These are phyloP conservation scores for Frieseomelitta varia DNA, from an alignment of 1,140 invertebrate species.

Conservation along the genomic window DNA sequence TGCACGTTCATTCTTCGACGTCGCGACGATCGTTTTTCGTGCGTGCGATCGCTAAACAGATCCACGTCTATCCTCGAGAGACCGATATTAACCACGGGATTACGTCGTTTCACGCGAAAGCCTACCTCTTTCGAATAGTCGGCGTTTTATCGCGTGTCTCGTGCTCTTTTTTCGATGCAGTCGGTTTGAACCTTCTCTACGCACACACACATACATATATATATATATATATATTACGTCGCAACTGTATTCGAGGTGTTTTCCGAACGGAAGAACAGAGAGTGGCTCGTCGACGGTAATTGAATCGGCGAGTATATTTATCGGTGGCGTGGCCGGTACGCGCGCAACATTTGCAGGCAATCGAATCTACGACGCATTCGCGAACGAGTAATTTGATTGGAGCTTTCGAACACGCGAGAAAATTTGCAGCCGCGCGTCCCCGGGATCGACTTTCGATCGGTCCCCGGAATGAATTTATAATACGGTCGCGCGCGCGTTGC, in stretches of 20 bases:
- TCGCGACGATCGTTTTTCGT: slow-evolving; percentile 1
- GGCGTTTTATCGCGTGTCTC: not conserved
- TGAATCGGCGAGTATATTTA: slow-evolving; percentile 40
- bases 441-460: not conserved
- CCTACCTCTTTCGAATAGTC: not conserved
- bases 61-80: slow-evolving; percentile 45
- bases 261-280: not conserved
- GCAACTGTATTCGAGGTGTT: not conserved
- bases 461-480: slow-evolving; percentile 6
- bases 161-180: not conserved
- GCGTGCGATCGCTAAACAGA: slow-evolving; percentile 1
- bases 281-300: slow-evolving; percentile 14
- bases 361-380: slow-evolving; percentile 26
- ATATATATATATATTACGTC: too few relatives aligned
- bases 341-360: slow-evolving; percentile 23
- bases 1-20: not conserved
- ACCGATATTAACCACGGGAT: slow-evolving; percentile 57
- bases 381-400: slow-evolving; percentile 36
- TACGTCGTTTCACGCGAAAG: slow-evolving; percentile 30
- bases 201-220: too few relatives aligned
- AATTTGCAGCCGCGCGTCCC: not conserved
- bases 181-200: too few relatives aligned
- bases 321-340: not conserved
- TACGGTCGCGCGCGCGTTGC: not conserved
- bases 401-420: not conserved